Evolutionary conservation across 2,888 invertebrate species (phyloP).

Genomic region (Hypselothyrea guttata): DNA sequence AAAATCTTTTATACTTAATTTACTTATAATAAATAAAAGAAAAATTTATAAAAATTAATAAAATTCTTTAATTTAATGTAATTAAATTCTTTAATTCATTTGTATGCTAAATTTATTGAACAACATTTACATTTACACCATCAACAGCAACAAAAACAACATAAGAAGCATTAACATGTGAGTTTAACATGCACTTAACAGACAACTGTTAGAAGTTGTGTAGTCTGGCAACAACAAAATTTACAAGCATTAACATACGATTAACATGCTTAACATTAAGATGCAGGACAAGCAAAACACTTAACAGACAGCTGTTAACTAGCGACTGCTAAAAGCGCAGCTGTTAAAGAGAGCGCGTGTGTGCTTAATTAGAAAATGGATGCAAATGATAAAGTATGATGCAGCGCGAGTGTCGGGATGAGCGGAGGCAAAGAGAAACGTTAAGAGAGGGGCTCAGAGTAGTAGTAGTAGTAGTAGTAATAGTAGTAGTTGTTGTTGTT

Average conservation of each 20-base stretch:
- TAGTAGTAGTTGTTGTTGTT: background rate
- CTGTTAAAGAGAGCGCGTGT: conserved; percentile 50
- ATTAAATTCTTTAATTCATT: too few species aligned
- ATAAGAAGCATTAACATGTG: too few species aligned
- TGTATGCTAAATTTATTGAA: too few species aligned
- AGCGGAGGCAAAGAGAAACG: conserved; percentile 45
- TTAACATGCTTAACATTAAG: conserved; percentile 9
- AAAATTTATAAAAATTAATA: too few species aligned
- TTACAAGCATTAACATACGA: conserved; percentile 10
- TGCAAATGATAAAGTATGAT: conserved; percentile 74
- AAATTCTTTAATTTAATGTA: too few species aligned
- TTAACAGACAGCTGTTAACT: conserved; percentile 64
- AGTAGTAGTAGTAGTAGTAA: conserved; percentile 25
- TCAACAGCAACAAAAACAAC: too few species aligned
- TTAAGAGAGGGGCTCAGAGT: conserved; percentile 19
- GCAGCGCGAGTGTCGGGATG: conserved; percentile 58
- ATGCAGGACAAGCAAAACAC: conserved; percentile 50
- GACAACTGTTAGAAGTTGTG: conserved; percentile 11
- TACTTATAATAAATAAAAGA: conserved; percentile 18
- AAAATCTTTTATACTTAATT: too few species aligned
- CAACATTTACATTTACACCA: too few species aligned
- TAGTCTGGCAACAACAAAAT: conserved; percentile 22
- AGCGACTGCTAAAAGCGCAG: conserved; percentile 49
- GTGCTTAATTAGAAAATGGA: conserved; percentile 64
- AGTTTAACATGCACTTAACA: too few species aligned